These are phyloP conservation scores for Egretta garzetta DNA, from an alignment of 2,113 vertebrate genomes.

Conservation along the genomic window DNA sequence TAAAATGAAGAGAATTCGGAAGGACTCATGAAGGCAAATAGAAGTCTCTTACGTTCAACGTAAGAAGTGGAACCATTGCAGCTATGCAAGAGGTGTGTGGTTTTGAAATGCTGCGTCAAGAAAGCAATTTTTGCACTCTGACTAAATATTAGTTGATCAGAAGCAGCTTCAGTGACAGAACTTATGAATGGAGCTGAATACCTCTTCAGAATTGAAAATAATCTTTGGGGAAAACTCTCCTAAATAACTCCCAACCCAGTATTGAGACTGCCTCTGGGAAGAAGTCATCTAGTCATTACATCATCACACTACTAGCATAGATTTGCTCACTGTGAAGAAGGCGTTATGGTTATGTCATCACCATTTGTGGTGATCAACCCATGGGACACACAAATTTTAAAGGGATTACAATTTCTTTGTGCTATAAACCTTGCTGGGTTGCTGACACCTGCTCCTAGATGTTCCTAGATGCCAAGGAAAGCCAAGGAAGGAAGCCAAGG, in stretches of 20 bases:
- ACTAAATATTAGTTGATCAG: not conserved
- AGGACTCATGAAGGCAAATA: not conserved
- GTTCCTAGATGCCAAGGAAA: not conserved
- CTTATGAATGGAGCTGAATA: not conserved
- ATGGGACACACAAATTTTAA: not conserved
- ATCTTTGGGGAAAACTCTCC: not conserved
- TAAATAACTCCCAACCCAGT: not conserved
- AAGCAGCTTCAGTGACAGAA: not conserved
- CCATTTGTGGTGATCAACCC: not conserved
- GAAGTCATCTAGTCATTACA: not conserved
- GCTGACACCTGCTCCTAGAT: not conserved
- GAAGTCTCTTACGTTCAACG: not conserved
- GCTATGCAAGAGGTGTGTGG: not conserved
- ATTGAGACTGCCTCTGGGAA: not conserved
- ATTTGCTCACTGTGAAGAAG: not conserved
- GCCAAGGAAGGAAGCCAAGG: not conserved
- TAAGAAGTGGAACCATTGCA: not conserved
- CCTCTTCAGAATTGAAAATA: not conserved
- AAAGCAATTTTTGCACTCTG: not conserved
- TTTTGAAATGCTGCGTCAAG: not conserved
- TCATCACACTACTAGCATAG: not conserved
- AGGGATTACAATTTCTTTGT: not conserved
- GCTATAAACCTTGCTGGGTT: not conserved
- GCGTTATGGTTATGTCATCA: not conserved
- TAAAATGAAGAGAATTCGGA: not conserved